A percentile compares a stretch with the other conserved stretches of the same genome.
Conservation (phyloP, 2,888 invertebrate genomes). For the Melanotus villosus region DNA sequence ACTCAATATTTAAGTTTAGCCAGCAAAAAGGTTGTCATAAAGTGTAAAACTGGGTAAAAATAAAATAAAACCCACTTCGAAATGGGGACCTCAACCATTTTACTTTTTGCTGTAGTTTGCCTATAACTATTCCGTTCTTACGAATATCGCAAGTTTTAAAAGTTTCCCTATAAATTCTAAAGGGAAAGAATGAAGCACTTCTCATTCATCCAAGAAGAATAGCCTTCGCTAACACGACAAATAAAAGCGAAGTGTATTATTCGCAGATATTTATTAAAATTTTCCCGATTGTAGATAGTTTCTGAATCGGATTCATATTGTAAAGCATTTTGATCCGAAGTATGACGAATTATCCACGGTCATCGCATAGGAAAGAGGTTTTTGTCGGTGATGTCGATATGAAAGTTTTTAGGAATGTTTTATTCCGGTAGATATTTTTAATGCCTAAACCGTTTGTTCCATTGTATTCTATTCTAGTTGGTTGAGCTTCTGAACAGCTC, state of each 20-base stretch:
- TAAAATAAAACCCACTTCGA: slow-evolving; percentile 25
- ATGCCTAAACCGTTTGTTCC: too few relatives aligned
- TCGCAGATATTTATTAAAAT: slow-evolving; percentile 16
- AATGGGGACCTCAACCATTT: slow-evolving; percentile 10
- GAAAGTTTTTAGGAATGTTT: too few relatives aligned
- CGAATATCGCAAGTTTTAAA: slow-evolving; percentile 12
- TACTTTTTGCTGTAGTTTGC: slow-evolving; percentile 8
- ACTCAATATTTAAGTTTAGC: too few relatives aligned
- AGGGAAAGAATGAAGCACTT: slow-evolving; percentile 17
- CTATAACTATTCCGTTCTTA: slow-evolving; percentile 7
- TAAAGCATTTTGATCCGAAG: too few relatives aligned
- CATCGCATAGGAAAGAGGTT: too few relatives aligned
- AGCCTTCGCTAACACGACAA: slow-evolving; percentile 13
- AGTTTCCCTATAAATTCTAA: slow-evolving; percentile 25
- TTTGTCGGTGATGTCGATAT: too few relatives aligned
- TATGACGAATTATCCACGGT: too few relatives aligned
- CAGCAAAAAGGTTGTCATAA: too few relatives aligned
- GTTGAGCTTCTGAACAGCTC: too few relatives aligned
- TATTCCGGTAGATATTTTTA: too few relatives aligned
- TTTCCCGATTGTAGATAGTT: not conserved
- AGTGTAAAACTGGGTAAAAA: slow-evolving; percentile 21
- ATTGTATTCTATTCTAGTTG: too few relatives aligned
- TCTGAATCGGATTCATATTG: too few relatives aligned
- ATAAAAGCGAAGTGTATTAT: not conserved
- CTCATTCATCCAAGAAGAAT: slow-evolving; percentile 23